Conservation (phyloP, 1,140 invertebrate genomes). For the Hypothenemus hampei region DNA sequence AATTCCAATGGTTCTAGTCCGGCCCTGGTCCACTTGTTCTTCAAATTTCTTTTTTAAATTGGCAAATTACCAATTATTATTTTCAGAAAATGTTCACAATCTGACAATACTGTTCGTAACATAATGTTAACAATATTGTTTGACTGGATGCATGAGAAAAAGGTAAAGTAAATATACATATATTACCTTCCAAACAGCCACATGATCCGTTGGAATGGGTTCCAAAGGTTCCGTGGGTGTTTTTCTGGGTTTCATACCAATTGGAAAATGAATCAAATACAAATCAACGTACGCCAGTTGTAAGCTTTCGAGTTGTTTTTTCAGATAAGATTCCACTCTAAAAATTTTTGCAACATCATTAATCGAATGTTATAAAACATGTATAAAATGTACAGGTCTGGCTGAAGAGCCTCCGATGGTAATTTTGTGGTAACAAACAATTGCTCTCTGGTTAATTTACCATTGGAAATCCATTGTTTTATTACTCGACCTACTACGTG, state of each 20-base stretch:
- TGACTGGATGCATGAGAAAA: too few relatives aligned
- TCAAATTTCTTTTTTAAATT: conserved; percentile 61
- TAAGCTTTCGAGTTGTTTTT: conserved; percentile 64
- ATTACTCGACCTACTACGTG: conserved; percentile 68
- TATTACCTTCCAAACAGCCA: conserved; percentile 65
- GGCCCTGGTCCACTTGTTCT: conserved; percentile 58
- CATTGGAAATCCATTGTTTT: conserved; percentile 65
- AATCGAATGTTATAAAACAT: too few relatives aligned
- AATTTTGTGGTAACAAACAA: conserved; percentile 81
- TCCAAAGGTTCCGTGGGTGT: conserved; percentile 41
- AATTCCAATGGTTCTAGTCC: conserved; percentile 63
- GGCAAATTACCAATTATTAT: too few relatives aligned
- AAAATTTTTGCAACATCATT: too few relatives aligned
- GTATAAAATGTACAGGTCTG: neutral
- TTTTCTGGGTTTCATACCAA: conserved; percentile 54
- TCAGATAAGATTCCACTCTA: conserved; percentile 48
- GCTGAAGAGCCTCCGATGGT: conserved; percentile 37
- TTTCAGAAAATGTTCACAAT: too few relatives aligned
- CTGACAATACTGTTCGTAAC: too few relatives aligned
- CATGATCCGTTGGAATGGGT: conserved; percentile 61
- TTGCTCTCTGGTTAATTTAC: conserved; percentile 64
- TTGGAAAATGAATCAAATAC: conserved; percentile 76
- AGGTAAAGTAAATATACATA: too few relatives aligned
- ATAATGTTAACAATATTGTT: too few relatives aligned
- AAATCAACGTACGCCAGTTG: conserved; percentile 76